phyloP scores from a whole-genome alignment of 2,888 invertebrate species.

The Hyles lineata region DNA sequence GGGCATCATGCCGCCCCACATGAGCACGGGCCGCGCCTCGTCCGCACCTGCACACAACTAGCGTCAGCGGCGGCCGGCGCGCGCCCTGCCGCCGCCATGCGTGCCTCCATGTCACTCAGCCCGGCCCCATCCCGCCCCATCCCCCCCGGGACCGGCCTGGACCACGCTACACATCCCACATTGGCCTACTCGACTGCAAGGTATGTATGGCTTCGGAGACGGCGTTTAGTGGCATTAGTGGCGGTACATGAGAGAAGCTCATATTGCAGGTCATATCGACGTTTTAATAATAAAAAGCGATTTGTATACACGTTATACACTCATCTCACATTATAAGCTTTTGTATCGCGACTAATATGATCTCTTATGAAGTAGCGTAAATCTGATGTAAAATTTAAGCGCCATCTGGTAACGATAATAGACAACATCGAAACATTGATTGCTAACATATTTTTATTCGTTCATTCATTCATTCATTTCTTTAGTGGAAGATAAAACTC shows the following conservation, averaged over 20 bases:
- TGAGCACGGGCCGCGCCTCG: conserved; percentile 62
- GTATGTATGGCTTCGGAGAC: neutral
- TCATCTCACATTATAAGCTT: neutral
- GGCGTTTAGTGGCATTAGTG: neutral
- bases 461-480: conserved; percentile 9
- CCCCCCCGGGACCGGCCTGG: no score
- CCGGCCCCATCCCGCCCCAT: no score
- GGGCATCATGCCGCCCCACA: conserved; percentile 76
- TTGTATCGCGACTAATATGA: neutral
- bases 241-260: conserved; percentile 3
- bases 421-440: conserved; percentile 23
- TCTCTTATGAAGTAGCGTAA: conserved; percentile 1
- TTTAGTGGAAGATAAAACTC: neutral
- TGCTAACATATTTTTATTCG: neutral
- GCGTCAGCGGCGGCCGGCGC: neutral
- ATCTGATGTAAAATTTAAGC: conserved; percentile 7
- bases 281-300: neutral
- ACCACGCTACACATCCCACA: neutral
- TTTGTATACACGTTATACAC: neutral
- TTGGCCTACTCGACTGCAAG: neutral
- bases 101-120: conserved; percentile 9
- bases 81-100: conserved; percentile 5
- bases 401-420: conserved; percentile 22
- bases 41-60: conserved; percentile 54
- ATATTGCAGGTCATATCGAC: neutral